Conservation (phyloP, 2,888 invertebrate species). For the Mimas tiliae region DNA sequence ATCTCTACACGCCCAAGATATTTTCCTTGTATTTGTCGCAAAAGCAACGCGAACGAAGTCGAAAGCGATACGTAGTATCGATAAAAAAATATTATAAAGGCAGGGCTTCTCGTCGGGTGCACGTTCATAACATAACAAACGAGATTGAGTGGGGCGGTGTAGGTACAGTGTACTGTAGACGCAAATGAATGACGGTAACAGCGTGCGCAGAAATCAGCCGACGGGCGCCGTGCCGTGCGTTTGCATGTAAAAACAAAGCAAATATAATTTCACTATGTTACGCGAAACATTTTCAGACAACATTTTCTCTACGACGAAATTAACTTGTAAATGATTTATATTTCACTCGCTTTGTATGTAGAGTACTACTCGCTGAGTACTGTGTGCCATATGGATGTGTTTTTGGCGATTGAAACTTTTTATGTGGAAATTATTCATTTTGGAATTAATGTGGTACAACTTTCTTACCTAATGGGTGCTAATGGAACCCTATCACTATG, state of each 20-base stretch:
- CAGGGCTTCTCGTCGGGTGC: conserved; percentile 60
- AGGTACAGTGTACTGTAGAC: conserved; percentile 69
- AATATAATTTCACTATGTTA: conserved; percentile 54
- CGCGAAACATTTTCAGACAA: conserved; percentile 49
- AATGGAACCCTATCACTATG: too few relatives aligned
- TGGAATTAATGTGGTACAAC: neutral
- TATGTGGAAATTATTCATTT: neutral
- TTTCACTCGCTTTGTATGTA: conserved; percentile 17
- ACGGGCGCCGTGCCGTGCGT: conserved; percentile 62
- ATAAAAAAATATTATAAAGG: conserved; percentile 62
- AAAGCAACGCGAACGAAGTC: conserved; percentile 62
- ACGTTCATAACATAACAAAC: conserved; percentile 81
- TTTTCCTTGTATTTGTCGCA: conserved; percentile 23
- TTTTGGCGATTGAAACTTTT: conserved; percentile 26
- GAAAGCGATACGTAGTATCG: conserved; percentile 70
- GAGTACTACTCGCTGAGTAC: too few relatives aligned
- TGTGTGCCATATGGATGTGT: conserved; percentile 26
- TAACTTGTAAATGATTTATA: conserved; percentile 26
- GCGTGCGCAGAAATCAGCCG: conserved; percentile 75
- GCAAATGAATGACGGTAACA: conserved; percentile 79
- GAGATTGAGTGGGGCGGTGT: conserved; percentile 79
- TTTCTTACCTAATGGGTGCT: too few relatives aligned
- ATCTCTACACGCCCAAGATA: neutral
- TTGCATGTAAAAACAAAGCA: conserved; percentile 71
- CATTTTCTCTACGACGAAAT: conserved; percentile 37